Base-by-base conservation (phyloP, 2,797 vertebrate species). In the Oryzias sinensis region DNA sequence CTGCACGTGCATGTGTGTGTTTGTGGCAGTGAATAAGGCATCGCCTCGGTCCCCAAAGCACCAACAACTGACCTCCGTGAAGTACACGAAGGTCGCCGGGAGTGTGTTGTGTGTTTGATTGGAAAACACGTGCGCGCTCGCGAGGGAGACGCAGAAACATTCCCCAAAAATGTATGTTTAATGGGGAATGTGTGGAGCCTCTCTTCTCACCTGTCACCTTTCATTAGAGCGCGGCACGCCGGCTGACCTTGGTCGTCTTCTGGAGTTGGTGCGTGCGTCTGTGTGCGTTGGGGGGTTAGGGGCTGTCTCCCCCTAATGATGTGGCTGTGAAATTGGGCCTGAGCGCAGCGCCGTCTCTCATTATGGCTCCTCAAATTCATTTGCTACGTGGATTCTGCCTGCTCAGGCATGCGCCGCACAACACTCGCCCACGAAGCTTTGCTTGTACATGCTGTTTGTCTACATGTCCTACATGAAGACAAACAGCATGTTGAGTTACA, bases 141-240 rank as follows among this genome's bases (percentile, higher is more conserved):
- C 41, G 27, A 14, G 43, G 18, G 40, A 64, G 43, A 80, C 69
- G 65, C 69, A 65, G 59, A 63, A 60, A 67, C 55, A 18, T 60
- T 61, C 73, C 56, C 56, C 65, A 79, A 86, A 90, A 88, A 86
- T 85, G 68, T 66, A 81, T 79, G 74, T 90, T 88, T 88, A 89
- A 91, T 91, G 82, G 74, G 62, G 79, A 67, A 83, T 83, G 86
- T 91, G 80, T 82, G 80, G 68, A 77, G 78, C 68, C 67, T 70
- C 80, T 88, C 81, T 88, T 89, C 89, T 91, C 88, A 91, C 90
- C 88, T 93, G 92, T 92, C 91, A 92, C 85, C 89, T 92, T 80
- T 87, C 83, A 91, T 93, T 92, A 92, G 86, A n/a, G 83, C 73
- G 83, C 73, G 20, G 74, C 76, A 59, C 40, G 70, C 77, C 59